Evolutionary conservation across 2,888 invertebrate genomes (phyloP).

Genomic region (Dryobotodes eremita): DNA sequence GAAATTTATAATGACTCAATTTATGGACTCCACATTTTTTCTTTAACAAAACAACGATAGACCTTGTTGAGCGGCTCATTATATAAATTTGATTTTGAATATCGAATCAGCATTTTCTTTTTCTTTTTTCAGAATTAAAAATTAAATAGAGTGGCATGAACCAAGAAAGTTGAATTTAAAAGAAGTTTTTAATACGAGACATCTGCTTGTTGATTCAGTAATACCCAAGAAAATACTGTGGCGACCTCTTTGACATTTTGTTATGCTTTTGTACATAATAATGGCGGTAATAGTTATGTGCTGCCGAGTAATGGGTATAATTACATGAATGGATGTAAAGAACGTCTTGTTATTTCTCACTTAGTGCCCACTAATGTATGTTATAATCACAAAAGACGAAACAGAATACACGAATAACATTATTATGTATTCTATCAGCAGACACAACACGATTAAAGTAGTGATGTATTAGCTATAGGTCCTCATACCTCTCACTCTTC

Average conservation of each 20-base stretch:
- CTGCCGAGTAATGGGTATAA: conserved; percentile 48
- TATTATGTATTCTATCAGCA: conserved; percentile 3
- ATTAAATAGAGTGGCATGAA: conserved; percentile 38
- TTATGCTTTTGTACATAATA: conserved; percentile 47
- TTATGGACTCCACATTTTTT: conserved; percentile 76
- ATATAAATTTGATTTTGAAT: conserved; percentile 76
- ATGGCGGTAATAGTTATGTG: conserved; percentile 42
- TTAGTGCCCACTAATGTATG: conserved; percentile 38
- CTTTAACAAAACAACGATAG: conserved; percentile 72
- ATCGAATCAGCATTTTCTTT: conserved; percentile 59
- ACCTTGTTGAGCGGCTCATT: conserved; percentile 77
- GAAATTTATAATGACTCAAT: conserved; percentile 87
- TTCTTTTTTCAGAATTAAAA: conserved; percentile 45
- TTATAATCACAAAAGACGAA: conserved; percentile 30
- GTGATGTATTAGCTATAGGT: not conserved
- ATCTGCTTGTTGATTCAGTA: conserved; percentile 48
- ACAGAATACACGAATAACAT: conserved; percentile 14
- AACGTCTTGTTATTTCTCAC: conserved; percentile 54
- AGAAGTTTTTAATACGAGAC: conserved; percentile 35
- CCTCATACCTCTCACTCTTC: no score
- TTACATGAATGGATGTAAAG: conserved; percentile 55
- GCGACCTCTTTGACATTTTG: conserved; percentile 58
- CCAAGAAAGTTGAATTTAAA: conserved; percentile 40
- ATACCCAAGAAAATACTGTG: conserved; percentile 46
- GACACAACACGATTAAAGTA: not conserved